Evolutionary conservation across 2,888 invertebrate species (phyloP).

Genomic region (Sceliomorpha sp.): DNA sequence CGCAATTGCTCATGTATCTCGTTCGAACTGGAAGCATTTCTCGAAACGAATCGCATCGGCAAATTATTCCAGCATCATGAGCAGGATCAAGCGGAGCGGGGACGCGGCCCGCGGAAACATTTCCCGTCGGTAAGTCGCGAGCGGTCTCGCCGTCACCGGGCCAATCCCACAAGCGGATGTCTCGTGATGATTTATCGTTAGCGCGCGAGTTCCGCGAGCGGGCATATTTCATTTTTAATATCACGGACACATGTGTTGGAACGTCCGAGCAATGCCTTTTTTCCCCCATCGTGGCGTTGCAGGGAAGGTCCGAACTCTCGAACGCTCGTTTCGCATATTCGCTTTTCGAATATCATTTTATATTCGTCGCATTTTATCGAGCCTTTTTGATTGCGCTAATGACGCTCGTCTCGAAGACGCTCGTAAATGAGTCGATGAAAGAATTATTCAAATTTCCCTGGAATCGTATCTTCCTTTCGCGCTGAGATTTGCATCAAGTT

Average conservation of each 20-base stretch:
- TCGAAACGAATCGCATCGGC: conserved; percentile 1
- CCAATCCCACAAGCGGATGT: conserved; percentile 42
- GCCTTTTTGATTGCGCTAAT: no score
- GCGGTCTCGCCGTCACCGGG: conserved; percentile 22
- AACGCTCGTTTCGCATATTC: conserved; percentile 3
- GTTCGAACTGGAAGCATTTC: conserved; percentile 1
- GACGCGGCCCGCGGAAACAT: conserved; percentile 9
- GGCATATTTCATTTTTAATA: conserved; percentile 55
- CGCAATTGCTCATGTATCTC: conserved; percentile 6
- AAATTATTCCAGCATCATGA: conserved; percentile 5
- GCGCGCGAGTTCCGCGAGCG: conserved; percentile 31
- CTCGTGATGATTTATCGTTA: conserved; percentile 56
- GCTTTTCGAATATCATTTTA: no score
- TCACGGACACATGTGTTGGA: conserved; percentile 20
- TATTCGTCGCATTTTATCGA: conserved; percentile 2
- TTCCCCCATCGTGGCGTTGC: neutral
- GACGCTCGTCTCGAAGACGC: no score
- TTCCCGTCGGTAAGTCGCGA: conserved; percentile 37
- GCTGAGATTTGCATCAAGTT: no score
- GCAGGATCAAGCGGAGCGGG: conserved; percentile 5
- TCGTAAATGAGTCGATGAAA: no score
- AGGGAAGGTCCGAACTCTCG: neutral
- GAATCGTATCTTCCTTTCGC: no score
- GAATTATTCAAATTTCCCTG: no score
- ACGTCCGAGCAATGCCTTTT: conserved; percentile 7